Evolutionary conservation across 2,113 vertebrate species (phyloP).

Genomic region (Neolamprologus toae): DNA sequence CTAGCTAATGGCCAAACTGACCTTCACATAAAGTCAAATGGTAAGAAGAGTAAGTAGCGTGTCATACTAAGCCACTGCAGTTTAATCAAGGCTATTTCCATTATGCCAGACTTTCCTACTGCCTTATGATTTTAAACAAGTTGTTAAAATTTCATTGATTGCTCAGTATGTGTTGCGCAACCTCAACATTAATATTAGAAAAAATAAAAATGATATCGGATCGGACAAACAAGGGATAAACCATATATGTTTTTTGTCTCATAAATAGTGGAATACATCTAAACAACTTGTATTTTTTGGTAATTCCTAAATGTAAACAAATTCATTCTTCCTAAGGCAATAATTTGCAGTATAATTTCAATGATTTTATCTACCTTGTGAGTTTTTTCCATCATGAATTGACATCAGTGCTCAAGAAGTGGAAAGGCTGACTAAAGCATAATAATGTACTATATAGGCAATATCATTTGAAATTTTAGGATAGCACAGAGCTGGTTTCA

Average conservation of each 20-base stretch:
- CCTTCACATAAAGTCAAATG: conserved; percentile 63
- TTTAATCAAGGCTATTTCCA: conserved; percentile 33
- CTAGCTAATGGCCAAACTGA: conserved; percentile 65
- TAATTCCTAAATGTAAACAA: conserved; percentile 21
- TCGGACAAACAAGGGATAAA: neutral
- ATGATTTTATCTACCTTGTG: neutral
- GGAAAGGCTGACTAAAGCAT: conserved; percentile 3
- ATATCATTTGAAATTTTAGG: conserved; percentile 21
- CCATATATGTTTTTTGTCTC: neutral
- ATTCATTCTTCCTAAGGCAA: neutral
- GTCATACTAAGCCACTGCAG: conserved; percentile 46
- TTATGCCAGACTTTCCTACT: conserved; percentile 19
- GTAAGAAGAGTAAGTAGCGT: conserved; percentile 48
- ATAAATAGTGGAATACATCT: neutral
- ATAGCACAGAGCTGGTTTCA: conserved; percentile 22
- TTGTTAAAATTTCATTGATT: conserved; percentile 10
- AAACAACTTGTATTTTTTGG: neutral
- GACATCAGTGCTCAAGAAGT: neutral
- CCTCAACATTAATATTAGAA: neutral
- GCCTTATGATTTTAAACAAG: neutral
- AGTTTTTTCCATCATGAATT: neutral
- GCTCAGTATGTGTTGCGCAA: neutral
- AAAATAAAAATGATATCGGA: neutral
- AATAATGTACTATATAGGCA: conserved; percentile 16
- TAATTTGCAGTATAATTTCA: neutral